Conservation (phyloP, 2,113 vertebrate species). For the Brienomyrus brachyistius region DNA sequence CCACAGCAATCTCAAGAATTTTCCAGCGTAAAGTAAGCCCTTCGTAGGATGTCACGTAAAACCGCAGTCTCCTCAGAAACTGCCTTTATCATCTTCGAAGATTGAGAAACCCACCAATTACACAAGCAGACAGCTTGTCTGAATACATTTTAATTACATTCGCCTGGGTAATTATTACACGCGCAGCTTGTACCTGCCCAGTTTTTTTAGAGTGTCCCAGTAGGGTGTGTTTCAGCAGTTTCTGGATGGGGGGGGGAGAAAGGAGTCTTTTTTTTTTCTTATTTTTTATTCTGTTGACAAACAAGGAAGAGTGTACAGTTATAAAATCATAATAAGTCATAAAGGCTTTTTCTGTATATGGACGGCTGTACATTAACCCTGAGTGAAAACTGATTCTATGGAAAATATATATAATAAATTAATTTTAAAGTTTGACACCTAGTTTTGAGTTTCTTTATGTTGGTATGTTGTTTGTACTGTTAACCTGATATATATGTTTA, state of each 20-base stretch:
- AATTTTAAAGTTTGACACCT: conserved; percentile 54
- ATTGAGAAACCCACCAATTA: not conserved
- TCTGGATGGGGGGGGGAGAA: not conserved
- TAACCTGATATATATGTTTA: not conserved
- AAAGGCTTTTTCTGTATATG: conserved; percentile 57
- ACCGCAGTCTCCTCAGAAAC: not conserved
- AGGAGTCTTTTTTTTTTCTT: conserved; percentile 15
- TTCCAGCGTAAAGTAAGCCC: not conserved
- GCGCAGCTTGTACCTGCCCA: not conserved
- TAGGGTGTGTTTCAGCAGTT: not conserved
- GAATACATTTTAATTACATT: not conserved
- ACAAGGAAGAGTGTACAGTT: conserved; percentile 54
- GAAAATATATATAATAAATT: conserved; percentile 70
- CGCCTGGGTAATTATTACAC: not conserved
- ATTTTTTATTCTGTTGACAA: conserved; percentile 42
- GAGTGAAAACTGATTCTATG: conserved; percentile 59
- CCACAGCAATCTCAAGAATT: not conserved
- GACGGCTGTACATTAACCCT: conserved; percentile 66
- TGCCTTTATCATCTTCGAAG: not conserved
- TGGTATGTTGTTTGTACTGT: not conserved
- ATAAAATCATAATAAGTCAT: conserved; percentile 46
- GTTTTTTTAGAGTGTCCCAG: not conserved
- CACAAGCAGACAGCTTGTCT: not conserved
- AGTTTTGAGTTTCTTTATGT: not conserved
- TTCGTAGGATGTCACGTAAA: not conserved